A percentile compares a stretch with the other conserved stretches of the same genome.
Conservation (phyloP, 1,140 invertebrate species). For the Cherax destructor region DNA sequence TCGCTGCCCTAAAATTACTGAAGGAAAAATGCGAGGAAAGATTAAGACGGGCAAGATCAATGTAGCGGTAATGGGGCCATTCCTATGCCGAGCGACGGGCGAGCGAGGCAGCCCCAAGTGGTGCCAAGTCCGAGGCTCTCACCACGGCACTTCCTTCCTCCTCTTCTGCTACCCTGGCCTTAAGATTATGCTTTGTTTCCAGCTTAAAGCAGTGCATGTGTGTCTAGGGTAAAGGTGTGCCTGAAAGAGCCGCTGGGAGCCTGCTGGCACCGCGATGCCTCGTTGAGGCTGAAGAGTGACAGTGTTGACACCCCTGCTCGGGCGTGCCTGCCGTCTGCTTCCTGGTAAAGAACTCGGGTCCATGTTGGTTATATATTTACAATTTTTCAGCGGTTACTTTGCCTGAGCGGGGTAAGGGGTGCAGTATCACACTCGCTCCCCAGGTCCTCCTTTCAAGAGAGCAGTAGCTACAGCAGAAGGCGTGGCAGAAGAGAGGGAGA, state of each 20-base stretch:
- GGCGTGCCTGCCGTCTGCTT: constrained; percentile 39
- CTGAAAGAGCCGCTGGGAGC: neutral
- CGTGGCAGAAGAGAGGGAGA: neutral
- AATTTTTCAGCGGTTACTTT: constrained; percentile 46
- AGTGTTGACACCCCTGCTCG: constrained; percentile 51
- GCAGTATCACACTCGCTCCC: constrained; percentile 23
- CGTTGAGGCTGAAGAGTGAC: constrained; percentile 12
- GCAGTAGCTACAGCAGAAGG: neutral
- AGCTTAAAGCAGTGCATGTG: neutral
- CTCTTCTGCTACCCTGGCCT: constrained; percentile 4
- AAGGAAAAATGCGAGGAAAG: constrained; percentile 57
- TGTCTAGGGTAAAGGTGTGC: neutral
- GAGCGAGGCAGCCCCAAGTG: constrained; percentile 30
- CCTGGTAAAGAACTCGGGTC: constrained; percentile 32
- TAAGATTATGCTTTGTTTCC: neutral
- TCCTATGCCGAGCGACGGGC: constrained; percentile 63
- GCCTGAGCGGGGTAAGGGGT: neutral
- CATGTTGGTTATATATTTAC: constrained; percentile 57
- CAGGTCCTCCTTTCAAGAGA: neutral
- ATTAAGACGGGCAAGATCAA: constrained; percentile 66
- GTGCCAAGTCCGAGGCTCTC: constrained; percentile 6
- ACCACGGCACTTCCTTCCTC: neutral
- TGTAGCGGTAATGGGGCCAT: constrained; percentile 65
- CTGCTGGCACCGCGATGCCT: constrained; percentile 13
- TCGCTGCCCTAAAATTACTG: constrained; percentile 65